A percentile compares a stretch with the other conserved stretches of the same genome.
Evolutionary conservation across 2,113 vertebrate species (phyloP).

Genomic region (Sphaerodactylus townsendi): DNA sequence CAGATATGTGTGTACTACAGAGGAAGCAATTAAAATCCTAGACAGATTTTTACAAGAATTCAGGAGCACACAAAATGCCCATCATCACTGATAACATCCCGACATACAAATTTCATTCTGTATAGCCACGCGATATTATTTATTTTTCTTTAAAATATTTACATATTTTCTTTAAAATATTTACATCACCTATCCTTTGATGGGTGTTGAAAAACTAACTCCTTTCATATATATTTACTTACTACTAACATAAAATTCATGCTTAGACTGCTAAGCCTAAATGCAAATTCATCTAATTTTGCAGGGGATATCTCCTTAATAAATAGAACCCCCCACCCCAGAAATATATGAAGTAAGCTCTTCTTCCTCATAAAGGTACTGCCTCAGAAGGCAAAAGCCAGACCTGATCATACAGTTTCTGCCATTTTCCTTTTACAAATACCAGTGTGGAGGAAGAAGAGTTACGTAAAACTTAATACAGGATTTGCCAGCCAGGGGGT

Average conservation of each 20-base stretch:
- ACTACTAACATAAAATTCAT: not conserved
- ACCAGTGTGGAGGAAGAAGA: not conserved
- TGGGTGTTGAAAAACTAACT: not conserved
- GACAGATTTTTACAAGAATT: slow-evolving; percentile 31
- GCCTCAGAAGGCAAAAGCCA: not conserved
- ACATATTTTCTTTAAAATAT: slow-evolving; percentile 7
- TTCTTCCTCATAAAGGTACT: not conserved
- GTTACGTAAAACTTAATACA: no score
- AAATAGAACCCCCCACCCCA: no score
- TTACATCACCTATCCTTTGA: not conserved
- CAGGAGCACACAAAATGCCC: slow-evolving; percentile 8
- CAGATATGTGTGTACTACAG: slow-evolving; percentile 40
- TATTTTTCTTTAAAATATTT: slow-evolving; percentile 5
- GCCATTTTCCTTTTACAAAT: not conserved
- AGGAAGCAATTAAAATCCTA: slow-evolving; percentile 49
- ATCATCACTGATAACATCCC: slow-evolving; percentile 4
- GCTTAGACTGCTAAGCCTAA: not conserved
- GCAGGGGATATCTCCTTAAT: not conserved
- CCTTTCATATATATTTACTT: not conserved
- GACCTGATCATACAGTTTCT: not conserved
- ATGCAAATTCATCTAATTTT: not conserved
- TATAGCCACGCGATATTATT: not conserved
- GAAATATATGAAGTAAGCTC: not conserved
- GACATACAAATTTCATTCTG: not conserved
- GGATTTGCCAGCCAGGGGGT: no score